Evolutionary conservation across 2,797 vertebrate genomes (phyloP), one percentile per base, ranked within the genome.

Genomic region (Aselliscus stoliczkanus): DNA sequence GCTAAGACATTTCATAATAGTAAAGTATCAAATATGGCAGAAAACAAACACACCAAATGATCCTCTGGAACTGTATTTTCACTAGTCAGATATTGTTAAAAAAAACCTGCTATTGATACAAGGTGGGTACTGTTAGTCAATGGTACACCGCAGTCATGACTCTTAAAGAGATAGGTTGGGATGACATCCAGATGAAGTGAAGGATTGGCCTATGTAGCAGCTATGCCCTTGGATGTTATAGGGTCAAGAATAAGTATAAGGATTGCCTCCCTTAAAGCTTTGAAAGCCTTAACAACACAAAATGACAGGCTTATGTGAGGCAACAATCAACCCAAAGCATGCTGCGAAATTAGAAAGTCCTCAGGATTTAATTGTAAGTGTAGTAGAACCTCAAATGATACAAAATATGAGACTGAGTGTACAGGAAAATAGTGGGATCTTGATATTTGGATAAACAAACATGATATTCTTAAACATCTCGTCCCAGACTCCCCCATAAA

Each of bases 211-310:
- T 79, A 4, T 6, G 5, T 25, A 10, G 56, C 12, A 25, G 14
- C 14, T 20, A 2, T n/a, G 31, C 3, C 13, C 44, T 42, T 79
- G 62, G 23, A 10, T 4, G 2, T 37, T 34, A 7, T 9, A 10
- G 39, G 6, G 34, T 72, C 20, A 73, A 23, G 27, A 39, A 4
- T 21, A 85, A 67, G 29, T 27, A 50, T 31, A 85, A 82, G 31
- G 3, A 58, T 90, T 37, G 31, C 34, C 20, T 73, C 4, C 15
- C 15, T 56, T 37, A 76, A 23, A 76, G 34, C 6, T 65, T 39
- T 87, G 4, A 77, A 73, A 70, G 23, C 34, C 29, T 69, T 83
- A 65, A 80, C 34, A 70, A 84, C 87, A 73, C 84, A 81, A 95
- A 97, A 72, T 44, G 50, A 15, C 27, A 85, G 13, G 17, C 3